Evolutionary conservation across 2,888 invertebrate genomes (phyloP).

Genomic region (Cryptophagus acutangulus): DNA sequence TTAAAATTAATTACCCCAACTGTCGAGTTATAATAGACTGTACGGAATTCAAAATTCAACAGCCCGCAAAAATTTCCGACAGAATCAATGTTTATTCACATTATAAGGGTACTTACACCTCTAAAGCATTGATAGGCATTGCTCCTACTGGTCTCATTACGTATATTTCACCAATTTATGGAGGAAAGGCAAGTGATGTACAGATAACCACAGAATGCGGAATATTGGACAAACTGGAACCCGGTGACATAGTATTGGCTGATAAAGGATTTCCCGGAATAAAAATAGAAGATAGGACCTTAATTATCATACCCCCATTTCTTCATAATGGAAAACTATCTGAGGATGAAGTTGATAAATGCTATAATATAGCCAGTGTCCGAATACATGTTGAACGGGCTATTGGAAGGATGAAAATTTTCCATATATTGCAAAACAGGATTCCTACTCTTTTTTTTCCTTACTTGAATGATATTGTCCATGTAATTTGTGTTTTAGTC

Average conservation of each 20-base stretch:
- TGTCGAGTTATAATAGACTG: slow-evolving; percentile 11
- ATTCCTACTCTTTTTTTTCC: no score
- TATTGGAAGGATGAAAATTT: no score
- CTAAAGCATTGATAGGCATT: slow-evolving; percentile 3
- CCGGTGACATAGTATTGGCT: slow-evolving; percentile 9
- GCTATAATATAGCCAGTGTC: no score
- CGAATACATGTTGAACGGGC: no score
- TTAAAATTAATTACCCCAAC: slow-evolving; percentile 2
- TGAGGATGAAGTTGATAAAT: no score
- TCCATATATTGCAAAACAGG: no score
- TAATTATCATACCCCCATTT: no score
- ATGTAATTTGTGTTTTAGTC: no score
- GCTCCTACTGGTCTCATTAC: slow-evolving; percentile 6
- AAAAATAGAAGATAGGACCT: no score
- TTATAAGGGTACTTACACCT: slow-evolving; percentile 5
- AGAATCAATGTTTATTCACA: slow-evolving; percentile 3
- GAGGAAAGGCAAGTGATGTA: slow-evolving; percentile 7
- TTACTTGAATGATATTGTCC: no score
- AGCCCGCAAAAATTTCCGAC: not conserved
- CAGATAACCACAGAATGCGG: slow-evolving; percentile 8
- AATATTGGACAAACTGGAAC: slow-evolving; percentile 8
- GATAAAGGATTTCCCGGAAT: slow-evolving; percentile 6
- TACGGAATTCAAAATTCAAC: slow-evolving; percentile 11
- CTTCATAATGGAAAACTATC: no score
- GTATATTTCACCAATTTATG: slow-evolving; percentile 3